Conservation (phyloP, 2,113 vertebrate genomes). For the Dipodomys spectabilis region DNA sequence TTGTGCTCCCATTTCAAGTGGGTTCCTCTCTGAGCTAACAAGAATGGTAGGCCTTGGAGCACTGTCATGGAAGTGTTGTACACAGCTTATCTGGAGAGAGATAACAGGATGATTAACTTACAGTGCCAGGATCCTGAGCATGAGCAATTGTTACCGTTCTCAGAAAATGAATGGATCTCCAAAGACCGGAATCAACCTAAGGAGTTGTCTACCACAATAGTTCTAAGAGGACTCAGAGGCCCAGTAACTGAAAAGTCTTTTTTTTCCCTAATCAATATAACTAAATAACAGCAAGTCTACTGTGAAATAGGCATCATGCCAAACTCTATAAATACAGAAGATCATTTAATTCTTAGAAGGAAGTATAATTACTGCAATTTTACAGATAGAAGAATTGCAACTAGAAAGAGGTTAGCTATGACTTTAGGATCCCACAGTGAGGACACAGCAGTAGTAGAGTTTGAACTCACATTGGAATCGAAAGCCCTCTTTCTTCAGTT, state of each 20-base stretch:
- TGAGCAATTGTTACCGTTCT: neutral
- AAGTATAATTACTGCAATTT: conserved; percentile 5
- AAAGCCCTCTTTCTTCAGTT: neutral
- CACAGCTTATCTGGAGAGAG: neutral
- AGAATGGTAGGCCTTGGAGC: neutral
- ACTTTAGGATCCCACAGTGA: neutral
- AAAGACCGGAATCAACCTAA: conserved; percentile 26
- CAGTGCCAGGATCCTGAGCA: neutral
- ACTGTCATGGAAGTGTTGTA: accelerated
- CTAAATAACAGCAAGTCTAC: conserved; percentile 41
- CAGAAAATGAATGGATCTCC: conserved; percentile 38
- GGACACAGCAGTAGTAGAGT: neutral
- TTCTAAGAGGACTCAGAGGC: conserved; percentile 56
- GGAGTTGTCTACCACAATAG: neutral
- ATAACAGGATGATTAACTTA: neutral
- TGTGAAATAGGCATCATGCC: conserved; percentile 48
- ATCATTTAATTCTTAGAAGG: conserved; percentile 28
- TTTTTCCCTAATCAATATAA: conserved; percentile 60
- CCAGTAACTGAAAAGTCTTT: conserved; percentile 20
- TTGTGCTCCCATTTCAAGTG: neutral
- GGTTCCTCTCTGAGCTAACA: neutral
- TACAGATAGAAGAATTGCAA: conserved; percentile 12
- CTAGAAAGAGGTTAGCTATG: neutral
- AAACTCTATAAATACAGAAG: conserved; percentile 11
- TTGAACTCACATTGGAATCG: neutral